phyloP scores from a whole-genome alignment of 64 coral and sea anemone genomes.

The Catalaphyllia jardinei region DNA sequence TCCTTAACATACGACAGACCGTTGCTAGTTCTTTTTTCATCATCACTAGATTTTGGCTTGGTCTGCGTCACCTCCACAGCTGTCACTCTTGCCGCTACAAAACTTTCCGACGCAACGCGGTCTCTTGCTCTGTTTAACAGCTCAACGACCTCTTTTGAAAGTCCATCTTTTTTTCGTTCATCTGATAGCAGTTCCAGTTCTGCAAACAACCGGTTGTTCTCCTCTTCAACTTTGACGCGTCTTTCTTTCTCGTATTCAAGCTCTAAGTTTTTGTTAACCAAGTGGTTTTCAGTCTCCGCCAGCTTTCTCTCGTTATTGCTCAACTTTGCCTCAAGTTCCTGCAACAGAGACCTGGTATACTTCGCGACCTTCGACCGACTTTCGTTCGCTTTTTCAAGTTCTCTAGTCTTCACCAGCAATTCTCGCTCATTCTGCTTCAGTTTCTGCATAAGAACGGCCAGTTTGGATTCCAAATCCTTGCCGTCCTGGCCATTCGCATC shows the following conservation, averaged over 20 bases:
- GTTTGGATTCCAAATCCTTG: conserved; percentile 62
- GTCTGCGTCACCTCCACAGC: conserved; percentile 16
- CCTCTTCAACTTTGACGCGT: conserved; percentile 72
- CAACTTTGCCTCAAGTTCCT: conserved; percentile 92
- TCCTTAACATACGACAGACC: conserved; percentile 13
- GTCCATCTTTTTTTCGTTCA: conserved; percentile 60
- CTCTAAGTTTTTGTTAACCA: conserved; percentile 74
- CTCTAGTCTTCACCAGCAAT: conserved; percentile 80
- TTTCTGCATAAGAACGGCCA: conserved; percentile 62
- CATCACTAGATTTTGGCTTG: conserved; percentile 30
- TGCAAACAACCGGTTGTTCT: conserved; percentile 58
- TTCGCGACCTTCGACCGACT: conserved; percentile 98
- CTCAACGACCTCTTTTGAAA: conserved; percentile 64
- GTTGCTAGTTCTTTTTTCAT: conserved; percentile 24
- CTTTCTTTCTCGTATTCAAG: conserved; percentile 80
- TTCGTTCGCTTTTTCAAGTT: conserved; percentile 97
- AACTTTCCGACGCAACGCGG: conserved; percentile 42
- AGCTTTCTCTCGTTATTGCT: conserved; percentile 84
- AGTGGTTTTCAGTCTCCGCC: conserved; percentile 71
- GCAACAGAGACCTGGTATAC: conserved; percentile 88
- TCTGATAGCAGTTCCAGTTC: conserved; percentile 49
- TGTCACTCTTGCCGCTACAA: conserved; percentile 13
- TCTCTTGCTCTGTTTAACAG: conserved; percentile 74
- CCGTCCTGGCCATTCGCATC: conserved; percentile 39
- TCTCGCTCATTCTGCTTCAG: conserved; percentile 81